These are phyloP conservation scores for Acleris literana DNA, from an alignment of 2,888 invertebrate species.

Conservation along the genomic window DNA sequence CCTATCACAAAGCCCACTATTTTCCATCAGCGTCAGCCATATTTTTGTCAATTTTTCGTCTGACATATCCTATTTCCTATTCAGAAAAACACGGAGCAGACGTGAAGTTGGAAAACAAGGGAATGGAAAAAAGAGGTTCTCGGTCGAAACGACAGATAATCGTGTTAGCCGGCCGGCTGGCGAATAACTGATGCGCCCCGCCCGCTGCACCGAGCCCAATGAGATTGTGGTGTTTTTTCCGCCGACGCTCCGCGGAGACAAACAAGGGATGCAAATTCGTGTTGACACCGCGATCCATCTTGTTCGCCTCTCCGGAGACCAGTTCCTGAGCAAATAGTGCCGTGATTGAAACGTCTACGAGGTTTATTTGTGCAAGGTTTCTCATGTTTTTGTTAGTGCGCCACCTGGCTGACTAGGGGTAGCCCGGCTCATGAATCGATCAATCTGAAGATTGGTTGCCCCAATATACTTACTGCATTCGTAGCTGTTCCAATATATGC, in stretches of 20 bases:
- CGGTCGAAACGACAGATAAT: constrained; percentile 81
- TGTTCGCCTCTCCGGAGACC: constrained; percentile 80
- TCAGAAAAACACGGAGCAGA: constrained; percentile 81
- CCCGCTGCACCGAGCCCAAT: constrained; percentile 75
- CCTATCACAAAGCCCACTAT: constrained; percentile 78
- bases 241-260: constrained; percentile 74
- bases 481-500: not conserved
- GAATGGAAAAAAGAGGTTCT: constrained; percentile 79
- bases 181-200: constrained; percentile 77
- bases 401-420: constrained; percentile 21
- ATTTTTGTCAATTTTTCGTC: constrained; percentile 83
- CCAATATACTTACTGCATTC: not conserved
- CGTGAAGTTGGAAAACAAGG: constrained; percentile 81
- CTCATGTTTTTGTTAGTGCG: constrained; percentile 52
- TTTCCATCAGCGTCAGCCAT: constrained; percentile 75
- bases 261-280: constrained; percentile 84
- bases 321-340: constrained; percentile 74
- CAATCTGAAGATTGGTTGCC: constrained; percentile 2
- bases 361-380: constrained; percentile 66
- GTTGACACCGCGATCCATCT: constrained; percentile 83
- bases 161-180: constrained; percentile 79
- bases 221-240: constrained; percentile 82
- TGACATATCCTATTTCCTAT: constrained; percentile 82
- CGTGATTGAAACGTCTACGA: constrained; percentile 73
- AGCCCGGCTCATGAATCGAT: constrained; percentile 23